Evolutionary conservation across 2,888 invertebrate species (phyloP).

Genomic region (Seira ritae): DNA sequence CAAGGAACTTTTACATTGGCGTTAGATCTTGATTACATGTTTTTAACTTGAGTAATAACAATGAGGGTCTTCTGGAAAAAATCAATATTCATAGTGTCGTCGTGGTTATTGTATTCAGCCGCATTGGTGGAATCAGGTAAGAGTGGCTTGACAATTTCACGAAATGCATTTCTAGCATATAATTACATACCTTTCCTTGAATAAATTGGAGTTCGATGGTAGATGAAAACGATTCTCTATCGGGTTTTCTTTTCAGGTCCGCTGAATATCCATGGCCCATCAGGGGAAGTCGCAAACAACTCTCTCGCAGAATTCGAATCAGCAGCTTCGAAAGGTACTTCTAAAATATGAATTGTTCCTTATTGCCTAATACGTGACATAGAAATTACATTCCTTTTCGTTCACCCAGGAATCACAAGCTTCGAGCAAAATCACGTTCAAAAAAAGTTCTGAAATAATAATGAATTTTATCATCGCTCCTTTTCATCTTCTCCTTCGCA

Average conservation of each 20-base stretch:
- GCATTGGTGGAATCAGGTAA: slow-evolving; percentile 27
- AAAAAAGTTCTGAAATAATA: neutral
- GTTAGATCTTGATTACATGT: too few relatives aligned
- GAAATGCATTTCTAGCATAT: too few relatives aligned
- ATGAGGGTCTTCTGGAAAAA: too few relatives aligned
- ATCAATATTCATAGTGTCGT: too few relatives aligned
- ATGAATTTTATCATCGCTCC: neutral
- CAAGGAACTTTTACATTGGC: too few relatives aligned
- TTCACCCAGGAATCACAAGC: neutral
- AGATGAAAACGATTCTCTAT: too few relatives aligned
- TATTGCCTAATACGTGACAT: neutral
- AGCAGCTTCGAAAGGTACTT: slow-evolving; percentile 42
- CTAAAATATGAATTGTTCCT: neutral
- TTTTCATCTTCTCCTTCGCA: neutral
- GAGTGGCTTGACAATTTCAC: neutral
- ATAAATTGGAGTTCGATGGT: too few relatives aligned
- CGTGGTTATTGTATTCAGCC: neutral
- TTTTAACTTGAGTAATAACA: too few relatives aligned
- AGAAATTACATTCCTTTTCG: neutral
- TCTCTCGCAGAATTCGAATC: slow-evolving; percentile 52
- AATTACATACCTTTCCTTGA: too few relatives aligned
- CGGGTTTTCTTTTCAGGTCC: slow-evolving; percentile 40
- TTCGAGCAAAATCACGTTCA: neutral
- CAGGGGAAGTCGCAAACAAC: slow-evolving; percentile 58
- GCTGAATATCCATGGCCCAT: slow-evolving; percentile 53